Conservation (phyloP, 1,140 invertebrate genomes). For the Atta cephalotes region DNA sequence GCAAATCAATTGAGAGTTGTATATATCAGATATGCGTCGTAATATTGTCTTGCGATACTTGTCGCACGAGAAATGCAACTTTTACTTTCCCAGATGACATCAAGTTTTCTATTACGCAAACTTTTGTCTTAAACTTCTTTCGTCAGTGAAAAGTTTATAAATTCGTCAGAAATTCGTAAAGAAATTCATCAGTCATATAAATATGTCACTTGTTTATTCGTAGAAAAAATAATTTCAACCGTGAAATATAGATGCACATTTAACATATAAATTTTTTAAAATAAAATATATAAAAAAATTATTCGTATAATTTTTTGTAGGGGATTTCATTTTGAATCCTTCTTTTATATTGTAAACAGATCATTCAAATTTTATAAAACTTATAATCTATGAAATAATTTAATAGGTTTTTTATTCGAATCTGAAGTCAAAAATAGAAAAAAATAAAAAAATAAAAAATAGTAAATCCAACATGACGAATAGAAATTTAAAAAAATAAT, state of each 20-base stretch:
- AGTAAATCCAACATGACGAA: too few species aligned
- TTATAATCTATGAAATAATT: too few species aligned
- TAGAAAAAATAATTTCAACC: background rate
- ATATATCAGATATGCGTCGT: background rate
- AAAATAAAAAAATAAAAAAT: too few species aligned
- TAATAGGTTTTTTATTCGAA: too few species aligned
- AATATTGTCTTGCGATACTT: background rate
- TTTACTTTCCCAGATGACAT: background rate
- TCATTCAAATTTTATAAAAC: too few species aligned
- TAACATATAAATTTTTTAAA: background rate
- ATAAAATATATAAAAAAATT: background rate
- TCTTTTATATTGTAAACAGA: too few species aligned
- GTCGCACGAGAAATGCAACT: background rate
- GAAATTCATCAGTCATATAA: background rate
- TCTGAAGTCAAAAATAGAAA: too few species aligned
- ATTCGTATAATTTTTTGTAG: background rate
- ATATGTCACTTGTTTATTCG: background rate
- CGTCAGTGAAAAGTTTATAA: background rate
- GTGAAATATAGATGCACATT: background rate
- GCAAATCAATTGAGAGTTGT: constrained; percentile 42
- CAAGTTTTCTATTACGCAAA: constrained; percentile 10
- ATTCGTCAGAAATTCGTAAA: background rate
- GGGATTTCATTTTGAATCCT: too few species aligned
- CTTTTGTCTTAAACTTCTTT: background rate
- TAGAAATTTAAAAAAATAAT: too few species aligned